Conservation (phyloP, 2,888 invertebrate genomes). For the Lomographa bimaculata region DNA sequence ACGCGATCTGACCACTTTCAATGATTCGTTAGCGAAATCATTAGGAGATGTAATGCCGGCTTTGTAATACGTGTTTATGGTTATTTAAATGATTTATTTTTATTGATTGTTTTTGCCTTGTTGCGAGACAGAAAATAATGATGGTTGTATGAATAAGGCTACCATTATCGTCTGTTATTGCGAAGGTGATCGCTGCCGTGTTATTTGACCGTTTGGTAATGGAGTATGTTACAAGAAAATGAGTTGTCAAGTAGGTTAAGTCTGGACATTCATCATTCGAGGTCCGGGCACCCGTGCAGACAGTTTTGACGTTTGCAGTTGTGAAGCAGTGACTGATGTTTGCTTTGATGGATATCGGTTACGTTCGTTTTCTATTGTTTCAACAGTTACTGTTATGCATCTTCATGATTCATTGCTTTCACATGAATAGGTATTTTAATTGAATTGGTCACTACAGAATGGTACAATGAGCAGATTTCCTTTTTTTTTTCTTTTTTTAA, state of each 20-base stretch:
- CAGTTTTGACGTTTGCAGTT: slow-evolving; percentile 32
- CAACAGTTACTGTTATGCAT: background rate
- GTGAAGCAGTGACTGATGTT: slow-evolving; percentile 47
- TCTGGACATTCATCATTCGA: slow-evolving; percentile 65
- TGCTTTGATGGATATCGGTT: slow-evolving; percentile 20
- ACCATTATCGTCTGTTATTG: slow-evolving; percentile 70
- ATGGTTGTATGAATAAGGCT: slow-evolving; percentile 76
- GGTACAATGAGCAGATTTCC: too few species aligned
- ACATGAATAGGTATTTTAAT: too few species aligned
- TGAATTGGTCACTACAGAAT: too few species aligned
- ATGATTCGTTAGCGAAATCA: slow-evolving; percentile 84
- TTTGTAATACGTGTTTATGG: slow-evolving; percentile 83
- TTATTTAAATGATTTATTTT: slow-evolving; percentile 84
- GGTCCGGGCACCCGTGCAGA: slow-evolving; percentile 39
- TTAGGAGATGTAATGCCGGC: slow-evolving; percentile 82
- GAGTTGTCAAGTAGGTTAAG: slow-evolving; percentile 75
- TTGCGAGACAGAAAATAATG: slow-evolving; percentile 83
- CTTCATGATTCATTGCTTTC: too few species aligned
- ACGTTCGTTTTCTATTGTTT: background rate
- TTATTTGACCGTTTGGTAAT: slow-evolving; percentile 78
- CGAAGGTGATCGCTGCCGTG: slow-evolving; percentile 76
- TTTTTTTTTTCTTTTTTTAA: too few species aligned
- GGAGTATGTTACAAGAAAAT: slow-evolving; percentile 77
- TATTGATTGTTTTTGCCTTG: slow-evolving; percentile 84
- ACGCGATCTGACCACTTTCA: slow-evolving; percentile 81